Percentiles rank a stretch among this genome's conserved stretches.
These are phyloP conservation scores for Brachyhypopomus occidentalis DNA, from an alignment of 2,113 vertebrate genomes.

Conservation along the genomic window DNA sequence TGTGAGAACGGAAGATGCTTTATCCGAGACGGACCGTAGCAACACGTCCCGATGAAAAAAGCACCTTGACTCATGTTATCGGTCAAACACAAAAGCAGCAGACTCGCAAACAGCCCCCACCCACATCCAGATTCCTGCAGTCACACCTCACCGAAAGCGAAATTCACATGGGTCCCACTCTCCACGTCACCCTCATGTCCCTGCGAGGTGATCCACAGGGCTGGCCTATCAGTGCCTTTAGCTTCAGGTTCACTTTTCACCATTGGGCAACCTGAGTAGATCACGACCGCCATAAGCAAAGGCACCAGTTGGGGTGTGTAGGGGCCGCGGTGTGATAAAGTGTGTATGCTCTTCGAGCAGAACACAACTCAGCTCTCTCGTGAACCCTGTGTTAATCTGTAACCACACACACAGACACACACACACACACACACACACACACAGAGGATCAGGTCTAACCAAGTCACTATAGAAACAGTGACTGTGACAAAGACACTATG, in stretches of 20 bases:
- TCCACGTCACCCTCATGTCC: neutral
- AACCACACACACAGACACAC: neutral
- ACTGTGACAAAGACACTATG: neutral
- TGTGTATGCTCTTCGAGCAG: neutral
- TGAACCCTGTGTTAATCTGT: conserved; percentile 11
- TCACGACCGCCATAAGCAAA: no score
- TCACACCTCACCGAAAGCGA: conserved; percentile 24
- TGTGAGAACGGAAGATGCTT: neutral
- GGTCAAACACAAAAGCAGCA: neutral
- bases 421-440: neutral
- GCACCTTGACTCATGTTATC: conserved; percentile 21
- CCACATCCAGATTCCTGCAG: conserved; percentile 1
- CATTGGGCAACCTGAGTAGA: no score
- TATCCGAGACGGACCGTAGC: neutral
- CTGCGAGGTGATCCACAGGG: no score
- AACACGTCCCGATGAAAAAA: neutral
- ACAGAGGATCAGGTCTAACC: neutral
- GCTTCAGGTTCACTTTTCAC: no score
- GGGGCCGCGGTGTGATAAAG: neutral
- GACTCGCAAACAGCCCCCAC: conserved; percentile 26
- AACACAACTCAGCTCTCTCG: neutral
- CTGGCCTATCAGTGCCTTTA: no score
- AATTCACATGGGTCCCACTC: neutral
- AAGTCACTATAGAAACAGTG: conserved; percentile 20
- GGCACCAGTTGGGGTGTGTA: neutral